Evolutionary conservation across 1,140 invertebrate genomes (phyloP).

Genomic region (Teleogryllus occipitalis): DNA sequence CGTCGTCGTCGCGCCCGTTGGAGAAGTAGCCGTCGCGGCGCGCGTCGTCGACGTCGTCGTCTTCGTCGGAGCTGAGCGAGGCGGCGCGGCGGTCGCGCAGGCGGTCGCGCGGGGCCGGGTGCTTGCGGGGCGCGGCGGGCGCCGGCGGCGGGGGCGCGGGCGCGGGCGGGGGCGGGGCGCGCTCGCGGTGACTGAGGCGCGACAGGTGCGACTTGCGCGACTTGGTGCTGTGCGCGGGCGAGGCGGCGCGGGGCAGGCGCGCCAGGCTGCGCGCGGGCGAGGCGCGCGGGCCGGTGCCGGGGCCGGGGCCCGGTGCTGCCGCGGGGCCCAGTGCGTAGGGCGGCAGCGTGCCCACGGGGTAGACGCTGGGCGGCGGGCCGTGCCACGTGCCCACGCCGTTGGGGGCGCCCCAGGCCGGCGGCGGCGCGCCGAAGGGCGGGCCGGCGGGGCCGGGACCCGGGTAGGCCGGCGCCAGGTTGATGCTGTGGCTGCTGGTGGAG

Average conservation of each 20-base stretch:
- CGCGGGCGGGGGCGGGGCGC: too few species aligned
- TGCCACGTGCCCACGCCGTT: slow-evolving; percentile 39
- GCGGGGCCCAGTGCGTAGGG: slow-evolving; percentile 36
- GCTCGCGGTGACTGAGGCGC: background rate
- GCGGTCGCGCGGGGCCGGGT: background rate
- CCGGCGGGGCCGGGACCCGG: slow-evolving; percentile 30
- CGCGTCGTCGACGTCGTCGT: background rate
- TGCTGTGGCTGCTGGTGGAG: slow-evolving; percentile 48
- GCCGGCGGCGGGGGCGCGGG: background rate
- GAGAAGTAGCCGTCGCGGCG: too few species aligned
- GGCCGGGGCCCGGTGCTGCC: slow-evolving; percentile 38
- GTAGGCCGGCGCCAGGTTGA: slow-evolving; percentile 42
- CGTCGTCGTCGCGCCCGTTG: too few species aligned
- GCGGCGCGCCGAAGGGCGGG: slow-evolving; percentile 16
- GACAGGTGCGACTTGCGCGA: slow-evolving; percentile 3
- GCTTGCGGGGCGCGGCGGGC: background rate
- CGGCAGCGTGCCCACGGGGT: slow-evolving; percentile 33
- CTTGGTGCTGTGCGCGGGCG: slow-evolving; percentile 58
- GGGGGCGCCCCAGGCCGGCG: slow-evolving; percentile 15
- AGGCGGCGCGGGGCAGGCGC: slow-evolving; percentile 39
- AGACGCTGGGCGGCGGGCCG: slow-evolving; percentile 37
- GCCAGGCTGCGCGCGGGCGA: slow-evolving; percentile 6
- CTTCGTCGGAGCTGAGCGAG: slow-evolving; percentile 6
- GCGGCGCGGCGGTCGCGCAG: too few species aligned
- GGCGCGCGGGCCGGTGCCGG: slow-evolving; percentile 26